Percentiles rank a stretch among this genome's conserved stretches.
phyloP scores from a whole-genome alignment of 1,140 invertebrate genomes.

The Campoletis sonorensis region DNA sequence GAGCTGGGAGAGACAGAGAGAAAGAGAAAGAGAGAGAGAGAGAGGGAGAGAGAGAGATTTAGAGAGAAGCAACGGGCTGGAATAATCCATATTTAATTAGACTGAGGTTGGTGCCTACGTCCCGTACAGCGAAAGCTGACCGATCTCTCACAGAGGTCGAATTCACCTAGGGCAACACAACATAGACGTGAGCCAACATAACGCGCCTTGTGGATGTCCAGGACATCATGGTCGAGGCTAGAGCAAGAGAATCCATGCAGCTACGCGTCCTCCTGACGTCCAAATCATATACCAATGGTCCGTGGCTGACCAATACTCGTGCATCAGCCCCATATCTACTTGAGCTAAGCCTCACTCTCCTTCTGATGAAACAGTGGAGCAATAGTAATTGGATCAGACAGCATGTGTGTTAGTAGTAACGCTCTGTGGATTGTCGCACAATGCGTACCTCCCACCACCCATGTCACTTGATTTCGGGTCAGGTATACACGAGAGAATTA shows the following conservation, averaged over 20 bases:
- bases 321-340: neutral
- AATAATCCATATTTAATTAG: slow-evolving; percentile 66
- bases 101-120: slow-evolving; percentile 6
- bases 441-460: neutral
- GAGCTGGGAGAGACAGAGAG: slow-evolving; percentile 45
- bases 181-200: slow-evolving; percentile 19
- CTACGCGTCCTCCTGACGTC: neutral
- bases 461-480: neutral
- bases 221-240: neutral
- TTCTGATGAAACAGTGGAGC: slow-evolving; percentile 15
- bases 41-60: slow-evolving; percentile 43
- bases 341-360: neutral
- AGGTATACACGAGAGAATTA: neutral
- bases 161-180: neutral
- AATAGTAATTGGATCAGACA: slow-evolving; percentile 28
- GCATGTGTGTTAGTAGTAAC: slow-evolving; percentile 7
- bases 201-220: neutral
- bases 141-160: slow-evolving; percentile 13
- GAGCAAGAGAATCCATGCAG: neutral
- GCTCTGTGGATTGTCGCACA: neutral
- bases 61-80: slow-evolving; percentile 35
- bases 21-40: slow-evolving; percentile 44
- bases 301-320: slow-evolving; percentile 14
- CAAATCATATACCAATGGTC: neutral
- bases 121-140: slow-evolving; percentile 1